Conservation (phyloP, 2,888 invertebrate species). For the Parelbella ahira region DNA sequence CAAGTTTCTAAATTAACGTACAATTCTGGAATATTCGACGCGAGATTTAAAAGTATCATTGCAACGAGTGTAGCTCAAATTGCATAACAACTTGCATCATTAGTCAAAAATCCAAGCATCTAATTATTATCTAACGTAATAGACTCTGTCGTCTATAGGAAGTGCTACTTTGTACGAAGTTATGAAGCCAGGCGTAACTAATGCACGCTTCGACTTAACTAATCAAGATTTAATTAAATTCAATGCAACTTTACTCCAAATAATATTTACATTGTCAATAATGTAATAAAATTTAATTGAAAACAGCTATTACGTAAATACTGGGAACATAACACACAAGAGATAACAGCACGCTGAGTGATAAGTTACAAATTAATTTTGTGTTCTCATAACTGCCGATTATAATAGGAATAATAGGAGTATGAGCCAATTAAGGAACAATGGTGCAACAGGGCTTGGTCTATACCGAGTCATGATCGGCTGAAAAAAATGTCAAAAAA, state of each 20-base stretch:
- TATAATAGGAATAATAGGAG: neutral
- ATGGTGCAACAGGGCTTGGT: neutral
- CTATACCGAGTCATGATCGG: slow-evolving; percentile 27
- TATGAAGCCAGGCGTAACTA: neutral
- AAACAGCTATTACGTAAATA: slow-evolving; percentile 5
- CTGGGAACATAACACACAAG: neutral
- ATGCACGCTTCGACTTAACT: slow-evolving; percentile 1
- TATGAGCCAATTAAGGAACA: slow-evolving; percentile 10
- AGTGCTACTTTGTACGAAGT: slow-evolving; percentile 4
- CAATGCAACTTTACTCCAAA: neutral
- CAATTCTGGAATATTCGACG: too few relatives aligned
- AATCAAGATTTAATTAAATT: slow-evolving; percentile 2
- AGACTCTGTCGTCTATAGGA: slow-evolving; percentile 4
- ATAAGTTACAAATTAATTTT: slow-evolving; percentile 19
- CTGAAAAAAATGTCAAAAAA: slow-evolving; percentile 49
- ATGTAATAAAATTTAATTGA: slow-evolving; percentile 6
- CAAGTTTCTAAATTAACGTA: slow-evolving; percentile 6
- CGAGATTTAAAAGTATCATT: too few relatives aligned
- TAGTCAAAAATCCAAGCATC: slow-evolving; percentile 12
- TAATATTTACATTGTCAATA: neutral
- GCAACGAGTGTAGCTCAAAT: too few relatives aligned
- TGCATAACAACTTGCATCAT: slow-evolving; percentile 19
- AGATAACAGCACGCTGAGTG: slow-evolving; percentile 6
- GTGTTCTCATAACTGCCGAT: slow-evolving; percentile 9
- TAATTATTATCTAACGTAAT: slow-evolving; percentile 19